Conservation (phyloP, 2,113 vertebrate species). For the Macaca nemestrina region DNA sequence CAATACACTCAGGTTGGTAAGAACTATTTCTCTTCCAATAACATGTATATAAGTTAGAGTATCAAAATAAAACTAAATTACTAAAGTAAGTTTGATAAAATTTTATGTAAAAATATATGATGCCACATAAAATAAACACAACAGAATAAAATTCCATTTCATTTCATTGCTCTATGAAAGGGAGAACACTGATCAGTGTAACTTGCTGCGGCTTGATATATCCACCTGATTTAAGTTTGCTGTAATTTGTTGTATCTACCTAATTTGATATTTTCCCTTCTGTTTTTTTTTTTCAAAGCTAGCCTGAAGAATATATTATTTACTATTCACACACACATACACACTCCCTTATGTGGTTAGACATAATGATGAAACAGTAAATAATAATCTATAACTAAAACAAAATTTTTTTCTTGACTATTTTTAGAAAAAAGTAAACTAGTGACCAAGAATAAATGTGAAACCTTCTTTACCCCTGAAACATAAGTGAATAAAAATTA, state of each 20-base stretch:
- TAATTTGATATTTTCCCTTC: background rate
- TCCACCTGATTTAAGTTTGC: background rate
- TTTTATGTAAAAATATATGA: slow-evolving; percentile 69
- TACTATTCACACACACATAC: background rate
- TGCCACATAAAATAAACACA: slow-evolving; percentile 72
- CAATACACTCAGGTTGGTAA: slow-evolving; percentile 5
- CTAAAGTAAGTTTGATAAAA: slow-evolving; percentile 71
- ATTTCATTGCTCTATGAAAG: slow-evolving; percentile 48
- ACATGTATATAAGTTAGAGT: background rate
- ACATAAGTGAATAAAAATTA: slow-evolving; percentile 5
- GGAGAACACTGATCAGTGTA: background rate
- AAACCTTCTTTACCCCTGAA: background rate
- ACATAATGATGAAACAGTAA: background rate
- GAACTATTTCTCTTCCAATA: slow-evolving; percentile 49
- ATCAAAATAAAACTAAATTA: slow-evolving; percentile 62
- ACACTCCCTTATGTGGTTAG: background rate
- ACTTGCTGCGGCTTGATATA: background rate
- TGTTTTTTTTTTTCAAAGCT: background rate
- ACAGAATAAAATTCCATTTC: slow-evolving; percentile 64
- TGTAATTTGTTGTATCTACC: background rate
- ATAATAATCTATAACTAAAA: background rate
- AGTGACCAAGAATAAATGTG: background rate
- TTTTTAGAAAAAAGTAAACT: background rate
- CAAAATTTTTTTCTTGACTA: background rate
- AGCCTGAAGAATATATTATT: background rate